These are phyloP conservation scores for Paracanthobrama guichenoti DNA, from an alignment of 2,113 vertebrate species.

Conservation along the genomic window DNA sequence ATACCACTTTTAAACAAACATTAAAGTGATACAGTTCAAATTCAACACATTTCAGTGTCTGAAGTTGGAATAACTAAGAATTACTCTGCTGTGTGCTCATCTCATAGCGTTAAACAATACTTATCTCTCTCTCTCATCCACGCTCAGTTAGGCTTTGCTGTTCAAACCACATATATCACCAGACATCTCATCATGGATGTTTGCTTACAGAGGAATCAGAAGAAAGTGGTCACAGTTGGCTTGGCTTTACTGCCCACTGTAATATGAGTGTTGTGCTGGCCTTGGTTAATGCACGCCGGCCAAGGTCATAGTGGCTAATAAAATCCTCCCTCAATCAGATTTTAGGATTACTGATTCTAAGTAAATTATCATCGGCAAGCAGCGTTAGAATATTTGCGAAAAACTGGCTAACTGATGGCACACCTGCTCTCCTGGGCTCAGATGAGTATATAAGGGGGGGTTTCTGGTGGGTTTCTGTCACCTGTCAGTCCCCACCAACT, in stretches of 20 bases:
- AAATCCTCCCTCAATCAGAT: constrained; percentile 87
- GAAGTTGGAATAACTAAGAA: constrained; percentile 11
- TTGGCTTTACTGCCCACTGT: constrained; percentile 76
- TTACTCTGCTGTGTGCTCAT: constrained; percentile 24
- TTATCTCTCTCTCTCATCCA: constrained; percentile 9
- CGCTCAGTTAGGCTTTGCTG: constrained; percentile 34
- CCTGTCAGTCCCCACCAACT: constrained; percentile 48
- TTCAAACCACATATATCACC: constrained; percentile 48
- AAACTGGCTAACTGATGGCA: constrained; percentile 64
- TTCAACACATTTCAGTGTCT: background rate
- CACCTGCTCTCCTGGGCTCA: constrained; percentile 58
- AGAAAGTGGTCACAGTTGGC: constrained; percentile 75
- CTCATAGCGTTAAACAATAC: constrained; percentile 8
- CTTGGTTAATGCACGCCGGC: constrained; percentile 77
- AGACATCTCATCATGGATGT: constrained; percentile 48
- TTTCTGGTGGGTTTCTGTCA: constrained; percentile 53
- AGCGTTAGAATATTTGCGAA: constrained; percentile 69
- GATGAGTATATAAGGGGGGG: constrained; percentile 22
- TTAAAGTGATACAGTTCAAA: background rate
- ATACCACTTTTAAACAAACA: background rate
- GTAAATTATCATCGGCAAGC: constrained; percentile 89
- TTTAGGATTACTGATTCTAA: constrained; percentile 88
- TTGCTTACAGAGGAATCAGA: constrained; percentile 55
- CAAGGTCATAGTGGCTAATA: constrained; percentile 86
- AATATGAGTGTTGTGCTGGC: constrained; percentile 79